A percentile compares a stretch with the other conserved stretches of the same genome.
These are phyloP conservation scores for Stegodyphus mimosarum DNA, from an alignment of 1,140 invertebrate species.

Conservation along the genomic window DNA sequence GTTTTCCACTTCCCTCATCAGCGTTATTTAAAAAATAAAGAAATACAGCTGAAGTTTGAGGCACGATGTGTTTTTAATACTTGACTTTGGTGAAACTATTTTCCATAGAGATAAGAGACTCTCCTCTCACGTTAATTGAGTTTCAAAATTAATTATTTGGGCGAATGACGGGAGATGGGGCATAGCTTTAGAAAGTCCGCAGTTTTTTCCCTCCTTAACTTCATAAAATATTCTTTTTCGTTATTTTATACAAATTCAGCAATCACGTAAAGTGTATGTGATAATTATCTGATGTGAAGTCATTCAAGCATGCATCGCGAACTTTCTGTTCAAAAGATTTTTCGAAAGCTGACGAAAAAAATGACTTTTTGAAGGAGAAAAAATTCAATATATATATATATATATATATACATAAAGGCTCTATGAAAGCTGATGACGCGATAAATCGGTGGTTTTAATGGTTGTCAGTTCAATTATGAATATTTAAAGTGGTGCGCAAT, in stretches of 20 bases:
- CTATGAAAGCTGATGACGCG: background rate
- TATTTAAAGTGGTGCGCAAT: background rate
- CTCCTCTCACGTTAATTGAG: slow-evolving; percentile 7
- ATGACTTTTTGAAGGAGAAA: background rate
- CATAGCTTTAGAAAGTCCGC: slow-evolving; percentile 1
- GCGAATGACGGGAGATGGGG: background rate
- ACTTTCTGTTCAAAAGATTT: background rate
- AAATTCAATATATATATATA: too few relatives aligned
- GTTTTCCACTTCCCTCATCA: background rate
- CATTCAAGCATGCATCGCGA: background rate
- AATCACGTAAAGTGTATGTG: slow-evolving; percentile 2
- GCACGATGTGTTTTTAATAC: background rate
- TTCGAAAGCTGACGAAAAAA: background rate
- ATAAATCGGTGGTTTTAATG: slow-evolving; percentile 1
- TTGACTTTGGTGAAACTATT: background rate
- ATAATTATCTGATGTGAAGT: slow-evolving; percentile 14
- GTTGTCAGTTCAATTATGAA: slow-evolving; percentile 5
- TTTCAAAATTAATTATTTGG: slow-evolving; percentile 7
- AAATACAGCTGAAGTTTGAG: background rate
- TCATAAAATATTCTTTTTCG: background rate
- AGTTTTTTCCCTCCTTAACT: background rate
- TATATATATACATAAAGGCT: background rate
- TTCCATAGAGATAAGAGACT: slow-evolving; percentile 6
- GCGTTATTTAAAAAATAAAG: background rate
- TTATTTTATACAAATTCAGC: background rate